Evolutionary conservation across 2,113 vertebrate genomes (phyloP), one percentile per base, ranked within the genome.

Genomic region (Zeus faber): DNA sequence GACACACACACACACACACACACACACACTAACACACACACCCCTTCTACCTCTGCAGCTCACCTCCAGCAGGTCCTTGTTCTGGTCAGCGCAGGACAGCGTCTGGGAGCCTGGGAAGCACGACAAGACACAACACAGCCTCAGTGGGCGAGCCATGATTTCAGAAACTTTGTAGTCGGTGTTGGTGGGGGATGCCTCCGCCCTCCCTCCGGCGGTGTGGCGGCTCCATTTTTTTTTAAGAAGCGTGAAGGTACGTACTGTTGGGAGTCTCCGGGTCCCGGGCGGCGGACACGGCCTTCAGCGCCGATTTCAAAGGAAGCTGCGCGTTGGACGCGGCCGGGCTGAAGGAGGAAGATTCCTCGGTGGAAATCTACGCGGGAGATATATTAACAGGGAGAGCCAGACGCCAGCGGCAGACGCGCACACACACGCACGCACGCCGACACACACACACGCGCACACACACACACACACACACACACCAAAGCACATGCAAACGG

Each of bases 301-400:
- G 76, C 0, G 93, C 95, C 0, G 95, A 93, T 72, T 98, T 98
- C 67, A 98, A 87, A 40, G 96, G 95, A 54, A 96, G 95, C 56
- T 89, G 91, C 24, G 81, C 56, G 5, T 90, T 86, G 1, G 82
- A 62, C 0, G 62, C 91, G 5, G 84, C 45, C 0, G 89, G 89
- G 61, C 84, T 89, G 86, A 88, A 92, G 53, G 88, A 90, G 27
- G 89, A 83, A 2, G 91, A 91, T 78, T 91, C 85, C 72, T 92
- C 91, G 76, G 91, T 92, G 55, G 89, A 91, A 72, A 91, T 90
- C 91, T 92, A 72, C 41, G 70, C 40, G 73, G 67, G 78, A 53
- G 74, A 72, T 3, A 59, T 20, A 71, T 79, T 79, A 82, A 79
- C 62, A 72, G 48, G 67, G 54, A 21, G 54, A 58, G 63, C 59